Conservation (phyloP, 2,888 invertebrate species). For the Zele albiditarsus region DNA sequence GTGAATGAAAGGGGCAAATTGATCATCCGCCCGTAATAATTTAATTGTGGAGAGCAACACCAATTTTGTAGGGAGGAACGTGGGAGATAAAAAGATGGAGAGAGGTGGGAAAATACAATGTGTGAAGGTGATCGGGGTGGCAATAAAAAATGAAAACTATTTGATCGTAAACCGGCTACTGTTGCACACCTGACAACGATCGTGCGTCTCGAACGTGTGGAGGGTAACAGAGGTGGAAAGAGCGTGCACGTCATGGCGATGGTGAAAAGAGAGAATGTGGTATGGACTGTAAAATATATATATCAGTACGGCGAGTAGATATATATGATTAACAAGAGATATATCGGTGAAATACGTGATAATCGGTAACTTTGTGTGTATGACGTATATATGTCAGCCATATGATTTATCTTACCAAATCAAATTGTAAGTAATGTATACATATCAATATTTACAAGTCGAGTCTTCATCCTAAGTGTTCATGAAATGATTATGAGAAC, state of each 20-base stretch:
- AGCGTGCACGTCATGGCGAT: conserved; percentile 40
- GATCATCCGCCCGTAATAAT: not conserved
- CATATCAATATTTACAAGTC: too few relatives aligned
- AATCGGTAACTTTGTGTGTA: too few relatives aligned
- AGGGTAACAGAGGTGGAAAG: conserved; percentile 25
- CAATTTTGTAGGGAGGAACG: not conserved
- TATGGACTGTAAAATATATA: conserved; percentile 52
- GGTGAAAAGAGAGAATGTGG: conserved; percentile 42
- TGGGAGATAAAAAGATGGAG: not conserved
- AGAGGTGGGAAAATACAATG: too few relatives aligned
- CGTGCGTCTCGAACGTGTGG: conserved; percentile 27
- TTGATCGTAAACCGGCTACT: conserved; percentile 65
- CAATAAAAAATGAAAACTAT: conserved; percentile 58
- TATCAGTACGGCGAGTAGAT: too few relatives aligned
- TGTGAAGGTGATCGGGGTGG: not conserved
- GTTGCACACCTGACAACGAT: conserved; percentile 44
- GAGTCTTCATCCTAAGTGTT: too few relatives aligned
- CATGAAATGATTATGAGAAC: too few relatives aligned
- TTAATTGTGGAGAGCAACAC: not conserved
- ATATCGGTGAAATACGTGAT: too few relatives aligned
- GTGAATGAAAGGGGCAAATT: not conserved
- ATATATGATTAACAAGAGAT: too few relatives aligned
- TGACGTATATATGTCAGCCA: too few relatives aligned
- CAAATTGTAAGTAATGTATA: too few relatives aligned
- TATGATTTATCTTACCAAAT: too few relatives aligned